A percentile compares a stretch with the other conserved stretches of the same genome.
phyloP scores from a whole-genome alignment of 2,888 invertebrate species.

The Agrotis exclamationis region DNA sequence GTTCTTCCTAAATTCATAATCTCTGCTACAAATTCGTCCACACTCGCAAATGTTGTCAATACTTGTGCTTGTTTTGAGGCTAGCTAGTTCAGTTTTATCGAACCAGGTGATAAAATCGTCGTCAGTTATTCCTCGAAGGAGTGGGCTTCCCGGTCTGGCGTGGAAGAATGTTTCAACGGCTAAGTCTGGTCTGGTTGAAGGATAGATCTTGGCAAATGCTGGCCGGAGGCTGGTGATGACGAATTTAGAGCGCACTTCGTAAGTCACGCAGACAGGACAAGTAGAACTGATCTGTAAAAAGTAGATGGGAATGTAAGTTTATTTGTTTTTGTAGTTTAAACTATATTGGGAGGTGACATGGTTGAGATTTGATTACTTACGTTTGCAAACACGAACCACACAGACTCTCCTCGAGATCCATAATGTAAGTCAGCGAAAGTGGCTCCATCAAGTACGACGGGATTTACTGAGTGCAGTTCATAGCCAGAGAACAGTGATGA shows the following conservation, averaged over 20 bases:
- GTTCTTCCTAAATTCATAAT: slow-evolving; percentile 83
- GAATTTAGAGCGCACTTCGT: slow-evolving; percentile 91
- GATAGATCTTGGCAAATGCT: slow-evolving; percentile 92
- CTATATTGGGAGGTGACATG: background rate
- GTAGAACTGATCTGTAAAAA: slow-evolving; percentile 89
- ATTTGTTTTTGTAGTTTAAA: background rate
- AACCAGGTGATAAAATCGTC: slow-evolving; percentile 93
- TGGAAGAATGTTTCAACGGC: slow-evolving; percentile 93
- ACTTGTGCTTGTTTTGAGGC: slow-evolving; percentile 83
- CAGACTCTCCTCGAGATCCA: slow-evolving; percentile 91
- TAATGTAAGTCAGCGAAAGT: slow-evolving; percentile 91
- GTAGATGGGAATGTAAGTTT: background rate
- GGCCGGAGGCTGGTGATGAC: slow-evolving; percentile 92
- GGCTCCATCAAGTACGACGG: slow-evolving; percentile 90
- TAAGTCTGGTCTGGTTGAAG: slow-evolving; percentile 91
- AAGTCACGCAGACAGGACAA: slow-evolving; percentile 92
- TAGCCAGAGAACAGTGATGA: slow-evolving; percentile 92
- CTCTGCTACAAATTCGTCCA: slow-evolving; percentile 87
- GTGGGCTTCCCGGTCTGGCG: slow-evolving; percentile 90
- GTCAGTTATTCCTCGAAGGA: slow-evolving; percentile 92
- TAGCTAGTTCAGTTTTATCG: slow-evolving; percentile 90
- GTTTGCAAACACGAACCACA: slow-evolving; percentile 93
- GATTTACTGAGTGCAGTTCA: slow-evolving; percentile 90
- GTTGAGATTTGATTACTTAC: slow-evolving; percentile 80
- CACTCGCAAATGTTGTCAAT: slow-evolving; percentile 91